These are phyloP conservation scores for Drosophila quadrilineata DNA, from an alignment of 1,140 invertebrate genomes.

Conservation along the genomic window DNA sequence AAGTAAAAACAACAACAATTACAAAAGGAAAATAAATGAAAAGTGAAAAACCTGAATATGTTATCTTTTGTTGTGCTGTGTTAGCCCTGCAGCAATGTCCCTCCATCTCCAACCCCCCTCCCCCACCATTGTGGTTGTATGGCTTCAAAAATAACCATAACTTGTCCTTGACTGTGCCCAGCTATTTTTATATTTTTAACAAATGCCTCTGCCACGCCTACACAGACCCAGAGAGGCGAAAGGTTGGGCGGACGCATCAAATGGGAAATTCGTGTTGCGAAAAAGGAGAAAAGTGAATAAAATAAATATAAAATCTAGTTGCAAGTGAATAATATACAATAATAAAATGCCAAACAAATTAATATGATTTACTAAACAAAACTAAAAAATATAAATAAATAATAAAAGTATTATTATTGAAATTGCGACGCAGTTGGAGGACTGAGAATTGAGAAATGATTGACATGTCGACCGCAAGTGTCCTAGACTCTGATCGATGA, in stretches of 20 bases:
- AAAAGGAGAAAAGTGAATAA: slow-evolving; percentile 12
- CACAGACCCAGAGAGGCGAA: too few species aligned
- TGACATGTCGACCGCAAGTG: slow-evolving; percentile 41
- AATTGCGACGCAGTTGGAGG: neutral
- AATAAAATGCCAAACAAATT: slow-evolving; percentile 25
- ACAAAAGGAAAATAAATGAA: slow-evolving; percentile 5
- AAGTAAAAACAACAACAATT: slow-evolving; percentile 12
- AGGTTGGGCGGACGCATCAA: slow-evolving; percentile 12
- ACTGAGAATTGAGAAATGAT: slow-evolving; percentile 11
- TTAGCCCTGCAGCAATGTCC: slow-evolving; percentile 34
- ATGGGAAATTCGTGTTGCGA: neutral
- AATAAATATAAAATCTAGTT: slow-evolving; percentile 45
- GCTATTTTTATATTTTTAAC: slow-evolving; percentile 60
- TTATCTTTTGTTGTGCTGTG: slow-evolving; percentile 10
- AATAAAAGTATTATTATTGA: slow-evolving; percentile 4
- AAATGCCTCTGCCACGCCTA: neutral
- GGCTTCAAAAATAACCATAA: slow-evolving; percentile 76
- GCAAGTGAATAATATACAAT: slow-evolving; percentile 8
- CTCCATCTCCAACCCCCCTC: too few species aligned
- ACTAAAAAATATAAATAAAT: slow-evolving; percentile 5
- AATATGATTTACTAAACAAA: slow-evolving; percentile 48
- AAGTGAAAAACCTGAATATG: slow-evolving; percentile 1
- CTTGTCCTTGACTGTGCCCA: slow-evolving; percentile 57
- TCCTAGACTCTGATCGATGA: slow-evolving; percentile 61
- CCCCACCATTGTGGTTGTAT: too few species aligned